These are phyloP conservation scores for Pyxicephalus adspersus DNA, from an alignment of 2,113 vertebrate genomes.

Conservation along the genomic window DNA sequence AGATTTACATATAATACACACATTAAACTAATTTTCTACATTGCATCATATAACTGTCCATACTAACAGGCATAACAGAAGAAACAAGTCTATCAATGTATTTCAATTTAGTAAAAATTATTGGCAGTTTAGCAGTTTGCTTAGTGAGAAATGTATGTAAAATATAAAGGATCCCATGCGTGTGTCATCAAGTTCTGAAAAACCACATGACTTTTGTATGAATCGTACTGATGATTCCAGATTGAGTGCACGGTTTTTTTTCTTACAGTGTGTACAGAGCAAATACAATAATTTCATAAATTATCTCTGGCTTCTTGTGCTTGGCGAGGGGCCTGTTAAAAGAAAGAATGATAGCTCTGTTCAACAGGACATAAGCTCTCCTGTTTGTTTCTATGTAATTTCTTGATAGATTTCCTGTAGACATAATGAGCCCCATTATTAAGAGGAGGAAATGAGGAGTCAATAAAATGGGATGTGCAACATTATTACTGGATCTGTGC, in stretches of 20 bases:
- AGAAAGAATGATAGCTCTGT: slow-evolving; percentile 13
- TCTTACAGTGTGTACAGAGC: slow-evolving; percentile 3
- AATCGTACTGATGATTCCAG: not conserved
- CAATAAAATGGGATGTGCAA: not conserved
- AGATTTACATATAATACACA: too few species aligned
- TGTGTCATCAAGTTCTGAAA: too few species aligned
- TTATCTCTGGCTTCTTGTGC: slow-evolving; percentile 3
- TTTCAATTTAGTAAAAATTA: too few species aligned
- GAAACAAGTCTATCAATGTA: too few species aligned
- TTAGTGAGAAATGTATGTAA: too few species aligned
- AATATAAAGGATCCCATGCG: too few species aligned
- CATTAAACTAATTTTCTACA: too few species aligned
- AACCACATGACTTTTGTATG: not conserved
- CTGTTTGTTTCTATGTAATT: not conserved
- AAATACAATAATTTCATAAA: slow-evolving; percentile 12
- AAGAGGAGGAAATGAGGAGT: not conserved
- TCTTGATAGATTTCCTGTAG: slow-evolving; percentile 3
- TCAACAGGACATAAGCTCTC: slow-evolving; percentile 13
- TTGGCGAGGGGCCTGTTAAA: not conserved
- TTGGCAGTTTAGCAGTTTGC: too few species aligned
- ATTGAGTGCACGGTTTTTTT: not conserved
- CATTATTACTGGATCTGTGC: not conserved
- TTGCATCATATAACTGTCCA: too few species aligned
- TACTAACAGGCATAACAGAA: too few species aligned
- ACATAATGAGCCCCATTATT: slow-evolving; percentile 9